A percentile compares a stretch with the other conserved stretches of the same genome.
These are phyloP conservation scores for Paraplagusia blochii DNA, from an alignment of 2,113 vertebrate genomes.

Conservation along the genomic window DNA sequence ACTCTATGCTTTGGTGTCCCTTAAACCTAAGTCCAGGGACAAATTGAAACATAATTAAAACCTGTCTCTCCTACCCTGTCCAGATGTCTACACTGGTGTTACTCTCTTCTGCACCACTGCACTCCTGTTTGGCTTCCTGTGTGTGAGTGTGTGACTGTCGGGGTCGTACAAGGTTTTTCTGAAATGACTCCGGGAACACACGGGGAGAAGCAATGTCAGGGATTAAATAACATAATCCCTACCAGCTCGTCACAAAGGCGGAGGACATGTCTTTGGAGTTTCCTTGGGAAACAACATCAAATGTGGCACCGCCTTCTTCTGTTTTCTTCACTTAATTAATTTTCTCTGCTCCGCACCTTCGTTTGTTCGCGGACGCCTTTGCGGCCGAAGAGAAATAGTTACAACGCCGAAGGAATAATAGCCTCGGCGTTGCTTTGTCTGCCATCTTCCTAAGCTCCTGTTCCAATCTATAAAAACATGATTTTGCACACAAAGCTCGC, in stretches of 20 bases:
- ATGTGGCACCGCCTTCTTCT: conserved; percentile 10
- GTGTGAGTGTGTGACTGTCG: conserved; percentile 2
- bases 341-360: conserved; percentile 26
- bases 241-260: conserved; percentile 34
- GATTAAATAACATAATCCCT: conserved; percentile 58
- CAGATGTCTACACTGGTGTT: conserved; percentile 33
- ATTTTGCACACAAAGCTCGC: conserved; percentile 58
- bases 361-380: conserved; percentile 41
- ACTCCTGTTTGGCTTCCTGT: conserved; percentile 21
- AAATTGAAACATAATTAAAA: conserved; percentile 43
- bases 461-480: conserved; percentile 66
- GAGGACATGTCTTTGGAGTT: conserved; percentile 37
- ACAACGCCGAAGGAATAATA: conserved; percentile 55
- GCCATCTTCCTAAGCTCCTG: conserved; percentile 42
- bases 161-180: conserved; percentile 30
- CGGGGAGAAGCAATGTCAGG: conserved; percentile 31
- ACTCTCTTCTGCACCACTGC: conserved; percentile 5
- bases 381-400: conserved; percentile 48
- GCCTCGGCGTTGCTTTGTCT: conserved; percentile 44
- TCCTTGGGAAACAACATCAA: conserved; percentile 38
- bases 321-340: conserved; percentile 47
- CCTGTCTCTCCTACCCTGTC: conserved; percentile 22
- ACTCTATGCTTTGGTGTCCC: no score
- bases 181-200: conserved; percentile 33
- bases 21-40: conserved; percentile 24